These are phyloP conservation scores for Heliconius melpomene DNA, from an alignment of 1,140 invertebrate genomes.

Conservation along the genomic window DNA sequence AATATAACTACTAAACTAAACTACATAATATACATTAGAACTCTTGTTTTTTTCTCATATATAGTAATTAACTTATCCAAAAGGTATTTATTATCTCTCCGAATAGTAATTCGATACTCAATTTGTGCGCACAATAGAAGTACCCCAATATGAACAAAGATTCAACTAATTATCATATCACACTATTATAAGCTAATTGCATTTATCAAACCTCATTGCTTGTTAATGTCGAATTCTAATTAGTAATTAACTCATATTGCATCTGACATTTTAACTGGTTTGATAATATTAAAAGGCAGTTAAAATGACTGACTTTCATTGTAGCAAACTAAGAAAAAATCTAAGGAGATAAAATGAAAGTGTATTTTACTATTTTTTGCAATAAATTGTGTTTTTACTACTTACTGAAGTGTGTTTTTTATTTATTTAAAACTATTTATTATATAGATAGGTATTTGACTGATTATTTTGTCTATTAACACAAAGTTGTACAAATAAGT, in stretches of 20 bases:
- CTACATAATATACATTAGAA: not conserved
- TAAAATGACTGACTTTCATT: not conserved
- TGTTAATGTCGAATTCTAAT: slow-evolving; percentile 19
- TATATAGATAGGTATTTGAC: too few relatives aligned
- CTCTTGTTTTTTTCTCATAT: not conserved
- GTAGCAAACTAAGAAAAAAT: too few relatives aligned
- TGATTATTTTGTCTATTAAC: too few relatives aligned
- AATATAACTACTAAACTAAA: not conserved
- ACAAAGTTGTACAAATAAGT: too few relatives aligned
- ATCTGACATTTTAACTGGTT: not conserved
- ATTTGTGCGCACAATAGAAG: slow-evolving; percentile 33
- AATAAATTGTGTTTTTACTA: too few relatives aligned
- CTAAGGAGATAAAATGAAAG: too few relatives aligned
- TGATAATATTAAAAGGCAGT: not conserved
- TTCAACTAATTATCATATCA: slow-evolving; percentile 7
- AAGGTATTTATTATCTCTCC: not conserved
- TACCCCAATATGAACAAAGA: slow-evolving; percentile 3
- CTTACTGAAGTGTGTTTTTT: too few relatives aligned
- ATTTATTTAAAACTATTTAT: too few relatives aligned
- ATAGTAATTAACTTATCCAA: slow-evolving; percentile 31
- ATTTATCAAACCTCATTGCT: slow-evolving; percentile 36
- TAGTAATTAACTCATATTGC: slow-evolving; percentile 29
- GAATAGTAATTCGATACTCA: slow-evolving; percentile 33
- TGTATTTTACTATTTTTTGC: too few relatives aligned
- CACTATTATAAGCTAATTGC: slow-evolving; percentile 35